Base-by-base conservation (phyloP, 2,888 invertebrate genomes). In the Callyntrura guangdongensis region DNA sequence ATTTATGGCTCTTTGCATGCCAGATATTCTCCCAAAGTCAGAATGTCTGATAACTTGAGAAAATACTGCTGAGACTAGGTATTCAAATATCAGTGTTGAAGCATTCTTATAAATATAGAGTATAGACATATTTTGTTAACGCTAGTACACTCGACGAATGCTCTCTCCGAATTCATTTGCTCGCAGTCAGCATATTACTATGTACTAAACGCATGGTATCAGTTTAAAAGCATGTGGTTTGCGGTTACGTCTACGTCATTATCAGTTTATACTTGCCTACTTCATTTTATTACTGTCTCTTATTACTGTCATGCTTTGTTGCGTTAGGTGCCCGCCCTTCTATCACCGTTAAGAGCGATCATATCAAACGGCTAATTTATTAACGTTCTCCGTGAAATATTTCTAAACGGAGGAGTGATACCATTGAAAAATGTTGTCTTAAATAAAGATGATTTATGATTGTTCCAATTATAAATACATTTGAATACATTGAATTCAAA, bases 341-440 rank as follows among this genome's bases (percentile, higher is more conserved):
- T 74, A 77, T 3, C 25, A 0, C n/a, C 61, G 56, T 59, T 9
- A 61, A 2, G 45, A 36, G 61, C 20, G 14, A 4, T 61, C 36
- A 82, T 82, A 82, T 82, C 61, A 82, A 36, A 61, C 36, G 61
- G 82, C 61, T 82, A 82, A 82, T 82, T 82, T 82, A 82, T 82
- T 61, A 61, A 12, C 45, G 61, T n/a, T 45, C 22, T 4, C 45
- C 82, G 59, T 82, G 82, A 82, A 59, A 64, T 82, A 64, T 82
- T 59, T 27, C 36, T 82, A 61, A 82, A 82, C 61, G 82, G 45
- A 82, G 53, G 77, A 27, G 22, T 25, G n/a, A 56, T 56, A 1
- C 12, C 53, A 14, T 49, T 53, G 25, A 25, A 53, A 77, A 53
- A 53, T 22, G 8, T 22, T 49, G 49, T 77, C 77, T 27, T 25